Evolutionary conservation across 1,140 invertebrate genomes (phyloP).

Genomic region (Drosophila sproati): DNA sequence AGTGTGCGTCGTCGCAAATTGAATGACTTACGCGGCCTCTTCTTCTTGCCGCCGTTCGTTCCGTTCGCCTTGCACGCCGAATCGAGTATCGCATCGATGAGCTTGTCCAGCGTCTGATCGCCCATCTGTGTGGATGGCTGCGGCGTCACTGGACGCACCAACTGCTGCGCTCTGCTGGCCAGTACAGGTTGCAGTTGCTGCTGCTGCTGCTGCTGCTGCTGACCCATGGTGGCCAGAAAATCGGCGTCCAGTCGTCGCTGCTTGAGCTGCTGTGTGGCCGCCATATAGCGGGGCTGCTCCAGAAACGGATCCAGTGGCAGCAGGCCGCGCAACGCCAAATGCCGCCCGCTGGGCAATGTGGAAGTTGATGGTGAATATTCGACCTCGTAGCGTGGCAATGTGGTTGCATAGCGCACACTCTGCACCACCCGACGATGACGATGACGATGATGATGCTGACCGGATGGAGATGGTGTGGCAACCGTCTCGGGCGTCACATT

Average conservation of each 20-base stretch:
- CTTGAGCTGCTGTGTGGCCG: constrained; percentile 32
- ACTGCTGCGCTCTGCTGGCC: background rate
- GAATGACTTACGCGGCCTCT: constrained; percentile 71
- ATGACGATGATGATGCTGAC: constrained; percentile 1
- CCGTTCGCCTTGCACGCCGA: constrained; percentile 76
- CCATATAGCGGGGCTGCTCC: constrained; percentile 73
- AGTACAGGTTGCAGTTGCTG: background rate
- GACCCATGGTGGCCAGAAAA: constrained; percentile 59
- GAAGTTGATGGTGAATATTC: constrained; percentile 72
- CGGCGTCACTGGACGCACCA: constrained; percentile 36
- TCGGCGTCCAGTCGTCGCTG: constrained; percentile 71
- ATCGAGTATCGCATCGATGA: constrained; percentile 82
- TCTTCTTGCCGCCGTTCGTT: constrained; percentile 46
- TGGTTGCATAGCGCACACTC: constrained; percentile 66
- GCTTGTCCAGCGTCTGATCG: constrained; percentile 77
- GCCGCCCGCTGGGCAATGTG: constrained; percentile 64
- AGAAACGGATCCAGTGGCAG: constrained; percentile 72
- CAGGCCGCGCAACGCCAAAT: constrained; percentile 69
- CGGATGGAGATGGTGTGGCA: too few species aligned
- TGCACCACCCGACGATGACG: constrained; percentile 42
- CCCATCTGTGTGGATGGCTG: constrained; percentile 74
- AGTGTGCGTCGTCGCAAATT: constrained; percentile 74
- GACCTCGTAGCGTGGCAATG: constrained; percentile 71
- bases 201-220: background rate
- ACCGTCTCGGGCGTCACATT: constrained; percentile 66